Evolutionary conservation across 2,113 vertebrate genomes (phyloP), one percentile per base, ranked within the genome.

Genomic region (Calcarius ornatus): DNA sequence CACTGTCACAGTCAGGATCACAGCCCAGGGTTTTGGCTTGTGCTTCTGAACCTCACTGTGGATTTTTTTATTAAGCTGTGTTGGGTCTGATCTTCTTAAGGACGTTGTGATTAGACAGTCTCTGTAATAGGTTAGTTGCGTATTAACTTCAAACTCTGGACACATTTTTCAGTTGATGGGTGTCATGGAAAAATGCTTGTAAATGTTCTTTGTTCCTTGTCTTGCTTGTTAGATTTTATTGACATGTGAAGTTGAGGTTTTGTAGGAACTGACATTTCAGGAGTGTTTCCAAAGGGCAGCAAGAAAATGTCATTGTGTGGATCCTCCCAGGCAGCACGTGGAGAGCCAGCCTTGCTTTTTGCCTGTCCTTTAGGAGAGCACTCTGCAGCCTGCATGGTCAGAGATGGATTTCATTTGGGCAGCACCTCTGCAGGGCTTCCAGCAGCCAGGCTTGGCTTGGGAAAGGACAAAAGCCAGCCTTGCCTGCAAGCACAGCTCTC

Each of bases 1-100:
- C 86, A 37, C 81, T 81, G 64, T 93, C 85, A 71, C 38, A 27
- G 64, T n/a, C 28, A 57, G 22, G 81, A 88, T 38, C 63, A 35
- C 73, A 83, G 81, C 63, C 19, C 4, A 3, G 33, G 38, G 18
- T 60, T 88, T 73, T 88, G 80, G 48, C 72, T 86, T 71, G 28
- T 0, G 0, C 43, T 81, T 76, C 18, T 56, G 60, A 73, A 90
- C n/a, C 47, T 88, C 12, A 1, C 16, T 20, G 25, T 72, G 63
- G 66, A 50, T 90, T 50, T 76, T 78, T 80, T 61, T 47, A 30
- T 47, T 54, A 68, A 83, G 72, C 82, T 4, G 4, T 40, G 27
- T 70, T 75, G 56, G 43, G 23, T 86, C 82, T 95, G 80, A 92
- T 92, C 76, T 40, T 75, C 61, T 92, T 81, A 71, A 56, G 3